These are phyloP conservation scores for Heterochromis multidens DNA, from an alignment of 2,113 vertebrate species.

Conservation along the genomic window DNA sequence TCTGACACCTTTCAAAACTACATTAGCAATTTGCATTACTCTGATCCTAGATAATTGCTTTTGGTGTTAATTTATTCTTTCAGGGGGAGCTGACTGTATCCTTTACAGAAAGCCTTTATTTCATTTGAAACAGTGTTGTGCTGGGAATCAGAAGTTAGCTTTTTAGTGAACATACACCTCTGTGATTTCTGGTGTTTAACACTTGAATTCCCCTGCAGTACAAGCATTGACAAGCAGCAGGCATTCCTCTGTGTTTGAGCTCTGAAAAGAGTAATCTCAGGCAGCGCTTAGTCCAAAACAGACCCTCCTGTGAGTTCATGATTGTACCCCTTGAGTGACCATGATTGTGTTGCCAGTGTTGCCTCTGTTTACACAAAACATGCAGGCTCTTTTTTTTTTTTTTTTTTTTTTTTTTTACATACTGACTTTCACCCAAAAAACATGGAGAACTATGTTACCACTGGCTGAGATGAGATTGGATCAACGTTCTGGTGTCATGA, in stretches of 20 bases:
- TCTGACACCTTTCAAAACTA: neutral
- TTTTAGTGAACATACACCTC: neutral
- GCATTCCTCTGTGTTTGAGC: neutral
- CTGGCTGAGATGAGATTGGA: neutral
- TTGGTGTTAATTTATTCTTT: neutral
- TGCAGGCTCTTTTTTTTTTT: neutral
- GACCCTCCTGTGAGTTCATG: conserved; percentile 17
- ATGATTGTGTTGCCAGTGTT: neutral
- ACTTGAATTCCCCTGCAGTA: neutral
- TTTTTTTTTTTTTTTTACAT: neutral
- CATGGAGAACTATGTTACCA: neutral
- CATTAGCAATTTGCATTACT: neutral
- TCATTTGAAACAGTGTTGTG: neutral
- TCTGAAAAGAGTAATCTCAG: neutral
- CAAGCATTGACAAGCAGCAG: neutral
- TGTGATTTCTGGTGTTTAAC: neutral
- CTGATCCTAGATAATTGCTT: neutral
- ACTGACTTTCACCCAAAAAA: neutral
- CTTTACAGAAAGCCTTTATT: neutral
- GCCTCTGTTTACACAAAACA: neutral
- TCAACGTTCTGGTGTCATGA: neutral
- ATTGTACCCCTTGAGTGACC: conserved; percentile 20
- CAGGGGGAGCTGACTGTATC: neutral
- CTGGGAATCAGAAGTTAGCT: neutral
- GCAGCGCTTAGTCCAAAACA: neutral